Base-by-base conservation (phyloP, 2,797 vertebrate genomes). In the Oreochromis grahami region DNA sequence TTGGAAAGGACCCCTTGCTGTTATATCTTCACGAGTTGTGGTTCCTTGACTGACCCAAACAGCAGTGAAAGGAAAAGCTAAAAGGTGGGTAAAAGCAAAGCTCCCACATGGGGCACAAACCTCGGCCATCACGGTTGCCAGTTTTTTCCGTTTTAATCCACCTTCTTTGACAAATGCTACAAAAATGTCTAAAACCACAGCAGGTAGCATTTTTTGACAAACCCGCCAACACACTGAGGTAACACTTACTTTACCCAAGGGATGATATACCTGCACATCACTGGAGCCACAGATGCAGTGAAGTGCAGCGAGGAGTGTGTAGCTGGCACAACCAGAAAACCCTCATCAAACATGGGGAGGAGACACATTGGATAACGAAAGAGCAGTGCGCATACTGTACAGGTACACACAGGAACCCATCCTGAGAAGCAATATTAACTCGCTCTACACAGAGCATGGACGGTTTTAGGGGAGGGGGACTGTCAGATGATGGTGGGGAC, bases 81-180 rank as follows among this genome's bases (percentile, higher is more conserved):
- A 74, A n/a, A 12, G 6, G 3, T 50, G 43, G 26, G 70, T 74
- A 50, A 74, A 74, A 50, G 29, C 45, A 2, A 26, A 48, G 15
- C 24, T 72, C 24, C 41, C 41, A 48, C 24, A 17, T 45, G 9
- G 14, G 6, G 26, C 2, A 9, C 6, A 11, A 72, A 48, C 6
- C 0, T 48, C 15, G 2, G 29, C 43, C 15, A 5, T 1, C 2
- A 4, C 12, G 70, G 45, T 32, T 72, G 68, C 4, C 43, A 8
- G 15, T 19, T 17, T 50, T 50, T 74, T 50, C 45, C 0, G 17
- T 32, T 74, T 50, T 50, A 74, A 78, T 63, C 78, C 3, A 14
- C 26, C 55, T 78, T 68, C 68, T 91, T 87, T 87, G 51, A 83
- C 84, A 85, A 72, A n/a, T 12, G 79, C 50, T 53, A 60, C 55